phyloP scores from a whole-genome alignment of 2,888 invertebrate genomes.

The Beris chalybata region DNA sequence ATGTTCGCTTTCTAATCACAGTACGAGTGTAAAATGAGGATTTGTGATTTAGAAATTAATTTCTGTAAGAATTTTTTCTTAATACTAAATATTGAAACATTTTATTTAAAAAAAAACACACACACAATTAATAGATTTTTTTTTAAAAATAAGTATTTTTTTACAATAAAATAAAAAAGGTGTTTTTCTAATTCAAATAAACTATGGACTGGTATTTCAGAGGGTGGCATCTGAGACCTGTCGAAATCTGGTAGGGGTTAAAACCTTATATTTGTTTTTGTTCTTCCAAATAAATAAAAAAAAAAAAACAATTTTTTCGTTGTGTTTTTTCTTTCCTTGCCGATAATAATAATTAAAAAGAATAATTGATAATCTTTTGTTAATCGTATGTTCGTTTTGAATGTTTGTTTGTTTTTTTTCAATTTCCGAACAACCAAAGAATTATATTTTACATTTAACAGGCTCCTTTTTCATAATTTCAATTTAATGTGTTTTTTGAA shows the following conservation, averaged over 20 bases:
- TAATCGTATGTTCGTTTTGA: background rate
- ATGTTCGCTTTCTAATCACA: too few relatives aligned
- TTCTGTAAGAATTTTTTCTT: too few relatives aligned
- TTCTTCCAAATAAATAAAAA: constrained; percentile 27
- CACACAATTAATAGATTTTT: too few relatives aligned
- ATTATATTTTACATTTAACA: too few relatives aligned
- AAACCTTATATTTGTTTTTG: constrained; percentile 36
- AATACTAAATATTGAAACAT: background rate
- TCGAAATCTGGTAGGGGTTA: constrained; percentile 57
- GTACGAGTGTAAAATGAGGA: background rate
- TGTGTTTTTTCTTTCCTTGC: background rate
- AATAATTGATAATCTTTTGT: background rate
- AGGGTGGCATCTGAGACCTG: constrained; percentile 56
- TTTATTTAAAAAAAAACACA: too few relatives aligned
- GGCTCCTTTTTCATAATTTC: too few relatives aligned
- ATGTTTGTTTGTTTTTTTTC: constrained; percentile 18
- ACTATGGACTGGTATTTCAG: constrained; percentile 44
- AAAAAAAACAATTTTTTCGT: background rate
- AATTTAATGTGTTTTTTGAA: too few relatives aligned
- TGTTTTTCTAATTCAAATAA: constrained; percentile 5
- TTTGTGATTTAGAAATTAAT: background rate
- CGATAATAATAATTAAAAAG: background rate
- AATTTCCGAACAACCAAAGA: too few relatives aligned
- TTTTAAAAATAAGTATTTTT: background rate
- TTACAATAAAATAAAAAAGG: constrained; percentile 2